Conservation (phyloP, 2,113 vertebrate genomes). For the Malurus melanocephalus region DNA sequence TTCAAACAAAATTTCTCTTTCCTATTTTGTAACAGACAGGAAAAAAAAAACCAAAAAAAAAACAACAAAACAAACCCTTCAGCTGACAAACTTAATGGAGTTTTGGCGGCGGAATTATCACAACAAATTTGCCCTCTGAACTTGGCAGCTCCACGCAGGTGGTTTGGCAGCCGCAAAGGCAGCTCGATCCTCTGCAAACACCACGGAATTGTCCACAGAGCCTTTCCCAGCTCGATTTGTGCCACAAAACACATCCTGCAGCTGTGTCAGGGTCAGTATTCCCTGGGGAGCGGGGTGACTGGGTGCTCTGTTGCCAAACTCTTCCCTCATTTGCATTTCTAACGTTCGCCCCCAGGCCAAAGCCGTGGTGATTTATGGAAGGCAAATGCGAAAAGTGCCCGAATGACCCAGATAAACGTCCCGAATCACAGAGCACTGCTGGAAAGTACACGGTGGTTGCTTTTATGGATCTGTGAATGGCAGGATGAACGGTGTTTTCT, state of each 20-base stretch:
- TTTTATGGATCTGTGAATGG: neutral
- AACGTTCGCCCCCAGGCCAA: neutral
- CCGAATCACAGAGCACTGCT: neutral
- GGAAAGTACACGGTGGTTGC: neutral
- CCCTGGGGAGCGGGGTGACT: fast-evolving
- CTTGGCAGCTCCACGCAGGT: neutral
- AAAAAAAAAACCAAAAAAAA: neutral
- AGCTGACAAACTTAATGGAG: neutral
- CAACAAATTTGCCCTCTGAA: neutral
- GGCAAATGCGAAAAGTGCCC: neutral
- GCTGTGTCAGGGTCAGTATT: fast-evolving
- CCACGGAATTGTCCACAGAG: fast-evolving
- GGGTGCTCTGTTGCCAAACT: neutral
- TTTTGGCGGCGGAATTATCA: neutral
- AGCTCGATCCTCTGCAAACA: neutral
- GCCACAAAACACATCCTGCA: neutral
- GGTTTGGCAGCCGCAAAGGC: neutral
- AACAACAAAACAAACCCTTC: neutral
- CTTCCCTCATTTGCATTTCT: neutral
- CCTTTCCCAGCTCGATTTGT: neutral
- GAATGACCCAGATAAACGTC: neutral
- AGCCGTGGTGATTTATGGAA: neutral
- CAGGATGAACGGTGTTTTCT: neutral
- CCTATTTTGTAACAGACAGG: neutral
- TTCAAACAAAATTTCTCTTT: too few species aligned